Conservation (phyloP, 2,797 vertebrate genomes). For the Urophycis tenuis region DNA sequence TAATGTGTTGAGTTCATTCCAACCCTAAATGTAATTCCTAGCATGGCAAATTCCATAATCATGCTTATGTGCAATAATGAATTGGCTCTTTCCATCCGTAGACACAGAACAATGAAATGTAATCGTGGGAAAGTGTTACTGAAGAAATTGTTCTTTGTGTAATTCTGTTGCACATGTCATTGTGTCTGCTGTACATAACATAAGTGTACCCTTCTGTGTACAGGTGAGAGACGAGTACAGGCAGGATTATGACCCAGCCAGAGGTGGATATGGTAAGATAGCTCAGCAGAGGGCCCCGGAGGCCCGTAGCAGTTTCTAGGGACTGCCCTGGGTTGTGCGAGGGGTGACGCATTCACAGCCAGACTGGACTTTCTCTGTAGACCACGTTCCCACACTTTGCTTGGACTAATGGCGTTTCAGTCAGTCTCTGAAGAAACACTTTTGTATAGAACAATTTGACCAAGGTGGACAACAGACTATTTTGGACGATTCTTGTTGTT, state of each 20-base stretch:
- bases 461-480: not conserved
- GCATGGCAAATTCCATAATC: no score
- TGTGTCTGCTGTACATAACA: not conserved
- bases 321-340: not conserved
- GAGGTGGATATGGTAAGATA: conserved; percentile 82
- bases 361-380: not conserved
- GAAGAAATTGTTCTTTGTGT: no score
- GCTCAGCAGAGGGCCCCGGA: conserved; percentile 67
- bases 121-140: no score
- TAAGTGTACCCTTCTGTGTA: not conserved
- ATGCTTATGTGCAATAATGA: no score
- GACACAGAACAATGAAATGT: no score
- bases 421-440: not conserved
- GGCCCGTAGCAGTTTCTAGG: conserved; percentile 60
- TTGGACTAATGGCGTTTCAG: not conserved
- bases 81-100: no score
- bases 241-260: conserved; percentile 79
- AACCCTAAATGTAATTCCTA: no score
- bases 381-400: not conserved
- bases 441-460: not conserved
- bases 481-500: not conserved
- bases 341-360: not conserved
- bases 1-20: no score
- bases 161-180: not conserved
- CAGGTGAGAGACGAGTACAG: conserved; percentile 84